A percentile compares a stretch with the other conserved stretches of the same genome.
phyloP scores from a whole-genome alignment of 1,140 invertebrate species.

The Olivierus martensii region DNA sequence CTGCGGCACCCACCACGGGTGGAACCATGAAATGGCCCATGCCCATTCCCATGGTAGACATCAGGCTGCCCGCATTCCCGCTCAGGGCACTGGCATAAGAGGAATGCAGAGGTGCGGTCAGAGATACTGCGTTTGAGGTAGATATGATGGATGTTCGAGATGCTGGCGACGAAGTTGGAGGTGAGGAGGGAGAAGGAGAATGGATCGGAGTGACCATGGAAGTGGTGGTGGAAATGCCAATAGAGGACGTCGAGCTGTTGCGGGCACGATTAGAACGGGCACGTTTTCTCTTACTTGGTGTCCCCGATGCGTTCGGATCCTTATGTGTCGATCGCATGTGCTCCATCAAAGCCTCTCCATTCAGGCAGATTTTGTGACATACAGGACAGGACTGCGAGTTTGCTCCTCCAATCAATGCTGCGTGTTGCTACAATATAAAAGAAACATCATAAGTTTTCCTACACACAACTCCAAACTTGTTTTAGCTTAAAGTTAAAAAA shows the following conservation, averaged over 20 bases:
- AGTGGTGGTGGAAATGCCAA: slow-evolving; percentile 10
- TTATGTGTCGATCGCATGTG: slow-evolving; percentile 92
- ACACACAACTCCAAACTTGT: no score
- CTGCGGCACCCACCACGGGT: slow-evolving; percentile 2
- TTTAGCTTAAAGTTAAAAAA: no score
- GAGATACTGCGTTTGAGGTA: neutral
- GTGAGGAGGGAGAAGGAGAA: slow-evolving; percentile 7
- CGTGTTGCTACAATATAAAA: slow-evolving; percentile 72
- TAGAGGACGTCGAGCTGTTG: slow-evolving; percentile 22
- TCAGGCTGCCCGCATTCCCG: slow-evolving; percentile 4
- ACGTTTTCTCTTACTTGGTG: slow-evolving; percentile 61
- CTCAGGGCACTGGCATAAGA: slow-evolving; percentile 9
- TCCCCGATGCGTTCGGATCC: slow-evolving; percentile 71
- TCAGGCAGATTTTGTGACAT: slow-evolving; percentile 85
- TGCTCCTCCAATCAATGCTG: slow-evolving; percentile 72
- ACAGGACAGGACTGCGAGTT: slow-evolving; percentile 64
- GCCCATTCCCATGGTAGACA: slow-evolving; percentile 12
- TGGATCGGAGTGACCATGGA: slow-evolving; percentile 6
- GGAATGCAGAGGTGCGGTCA: neutral
- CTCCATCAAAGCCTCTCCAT: slow-evolving; percentile 79
- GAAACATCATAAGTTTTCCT: neutral
- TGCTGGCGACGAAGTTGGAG: neutral
- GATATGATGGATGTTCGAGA: slow-evolving; percentile 3
- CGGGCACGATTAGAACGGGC: slow-evolving; percentile 1
- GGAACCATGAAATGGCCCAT: slow-evolving; percentile 13